phyloP scores from a whole-genome alignment of 35 echinoderm and acorn worm species.

The Ophioderma brevispina region DNA sequence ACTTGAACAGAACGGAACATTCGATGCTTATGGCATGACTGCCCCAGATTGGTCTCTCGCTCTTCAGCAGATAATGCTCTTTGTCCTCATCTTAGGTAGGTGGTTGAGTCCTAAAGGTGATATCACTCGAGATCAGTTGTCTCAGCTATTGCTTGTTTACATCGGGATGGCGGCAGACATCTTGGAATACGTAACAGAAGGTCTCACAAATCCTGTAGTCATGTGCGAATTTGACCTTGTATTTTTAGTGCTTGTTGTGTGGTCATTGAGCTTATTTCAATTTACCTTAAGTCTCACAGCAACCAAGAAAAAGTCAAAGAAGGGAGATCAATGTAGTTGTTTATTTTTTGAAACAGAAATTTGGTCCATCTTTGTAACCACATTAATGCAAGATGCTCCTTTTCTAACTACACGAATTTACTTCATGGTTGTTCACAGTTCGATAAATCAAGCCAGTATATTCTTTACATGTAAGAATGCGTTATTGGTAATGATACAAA shows the following conservation, averaged over 20 bases:
- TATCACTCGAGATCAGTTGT: conserved; percentile 70
- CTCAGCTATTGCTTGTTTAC: conserved; percentile 73
- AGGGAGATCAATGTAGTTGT: neutral
- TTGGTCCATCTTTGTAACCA: conserved; percentile 65
- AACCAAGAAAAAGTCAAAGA: conserved; percentile 28
- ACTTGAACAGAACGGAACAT: no score
- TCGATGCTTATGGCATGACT: neutral
- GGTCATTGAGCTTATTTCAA: conserved; percentile 77
- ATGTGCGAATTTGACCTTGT: conserved; percentile 20
- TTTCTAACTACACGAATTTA: conserved; percentile 57
- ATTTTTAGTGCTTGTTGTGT: conserved; percentile 40
- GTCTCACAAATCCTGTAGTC: conserved; percentile 28
- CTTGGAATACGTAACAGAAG: conserved; percentile 57
- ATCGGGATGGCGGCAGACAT: conserved; percentile 81
- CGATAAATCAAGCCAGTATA: conserved; percentile 53
- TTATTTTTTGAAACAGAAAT: conserved; percentile 68
- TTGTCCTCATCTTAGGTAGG: conserved; percentile 66
- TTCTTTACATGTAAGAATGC: conserved; percentile 75
- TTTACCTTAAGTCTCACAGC: conserved; percentile 53
- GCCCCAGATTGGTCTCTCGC: conserved; percentile 24
- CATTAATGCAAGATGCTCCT: conserved; percentile 77
- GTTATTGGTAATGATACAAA: conserved; percentile 54
- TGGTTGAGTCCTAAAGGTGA: conserved; percentile 77
- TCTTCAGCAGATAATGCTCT: conserved; percentile 57
- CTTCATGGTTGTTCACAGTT: conserved; percentile 36